Conservation (phyloP, 1,140 invertebrate genomes). For the Neodiprion fabricii region DNA sequence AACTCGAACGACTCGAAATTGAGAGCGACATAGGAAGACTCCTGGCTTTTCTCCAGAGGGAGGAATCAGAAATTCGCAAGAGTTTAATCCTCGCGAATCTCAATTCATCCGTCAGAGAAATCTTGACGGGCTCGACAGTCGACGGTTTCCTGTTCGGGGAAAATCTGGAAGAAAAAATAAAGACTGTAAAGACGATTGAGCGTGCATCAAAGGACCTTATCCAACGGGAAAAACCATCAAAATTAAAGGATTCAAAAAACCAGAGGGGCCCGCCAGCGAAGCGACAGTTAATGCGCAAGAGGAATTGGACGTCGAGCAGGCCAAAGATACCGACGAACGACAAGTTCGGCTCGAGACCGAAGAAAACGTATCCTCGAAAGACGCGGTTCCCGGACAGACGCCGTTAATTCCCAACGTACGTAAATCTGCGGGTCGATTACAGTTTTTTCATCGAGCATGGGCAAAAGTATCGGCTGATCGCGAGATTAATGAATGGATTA, state of each 20-base stretch:
- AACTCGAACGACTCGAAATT: slow-evolving; percentile 10
- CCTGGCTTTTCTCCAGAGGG: slow-evolving; percentile 17
- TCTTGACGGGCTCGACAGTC: slow-evolving; percentile 2
- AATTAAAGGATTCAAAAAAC: slow-evolving; percentile 18
- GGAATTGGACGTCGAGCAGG: slow-evolving; percentile 10
- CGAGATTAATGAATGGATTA: neutral
- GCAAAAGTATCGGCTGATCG: slow-evolving; percentile 7
- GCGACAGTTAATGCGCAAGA: neutral
- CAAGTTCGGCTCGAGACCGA: neutral
- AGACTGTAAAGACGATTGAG: slow-evolving; percentile 11
- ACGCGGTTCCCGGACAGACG: neutral
- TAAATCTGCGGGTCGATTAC: slow-evolving; percentile 10
- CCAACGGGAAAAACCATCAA: neutral
- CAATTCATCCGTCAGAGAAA: slow-evolving; percentile 12
- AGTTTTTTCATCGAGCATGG: slow-evolving; percentile 7
- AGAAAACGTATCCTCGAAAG: neutral
- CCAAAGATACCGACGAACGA: neutral
- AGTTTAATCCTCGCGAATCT: slow-evolving; percentile 15
- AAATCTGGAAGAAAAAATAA: slow-evolving; percentile 14
- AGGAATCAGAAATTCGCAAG: slow-evolving; percentile 11
- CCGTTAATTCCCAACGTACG: slow-evolving; percentile 1
- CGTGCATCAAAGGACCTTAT: slow-evolving; percentile 9
- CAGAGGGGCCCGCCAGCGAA: slow-evolving; percentile 13
- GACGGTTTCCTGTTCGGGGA: slow-evolving; percentile 16
- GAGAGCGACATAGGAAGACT: slow-evolving; percentile 18